Evolutionary conservation across 2,888 invertebrate species (phyloP).

Genomic region (Agapetus fuscipes): DNA sequence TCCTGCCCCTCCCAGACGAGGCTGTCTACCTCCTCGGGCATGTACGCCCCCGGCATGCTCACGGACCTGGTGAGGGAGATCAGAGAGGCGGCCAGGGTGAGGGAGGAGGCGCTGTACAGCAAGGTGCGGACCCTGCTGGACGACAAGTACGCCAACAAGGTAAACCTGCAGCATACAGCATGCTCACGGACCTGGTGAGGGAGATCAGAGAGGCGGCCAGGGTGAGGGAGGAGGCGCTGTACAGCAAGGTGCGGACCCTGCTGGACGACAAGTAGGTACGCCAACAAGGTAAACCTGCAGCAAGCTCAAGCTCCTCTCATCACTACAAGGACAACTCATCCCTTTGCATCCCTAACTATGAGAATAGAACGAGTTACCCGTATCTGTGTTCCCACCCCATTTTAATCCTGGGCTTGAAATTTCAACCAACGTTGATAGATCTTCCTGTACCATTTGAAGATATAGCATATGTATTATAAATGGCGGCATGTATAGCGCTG

Average conservation of each 20-base stretch:
- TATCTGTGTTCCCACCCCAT: no score
- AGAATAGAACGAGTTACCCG: no score
- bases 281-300: conserved; percentile 30
- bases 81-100: conserved; percentile 58
- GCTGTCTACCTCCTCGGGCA: conserved; percentile 24
- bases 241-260: conserved; percentile 49
- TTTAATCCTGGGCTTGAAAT: no score
- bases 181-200: conserved; percentile 60
- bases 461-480: no score
- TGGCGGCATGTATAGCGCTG: no score
- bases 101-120: conserved; percentile 61
- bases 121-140: conserved; percentile 50
- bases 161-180: no score
- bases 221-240: conserved; percentile 61
- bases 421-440: no score
- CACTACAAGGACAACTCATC: no score
- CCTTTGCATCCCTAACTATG: no score
- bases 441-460: no score
- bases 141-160: conserved; percentile 38
- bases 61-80: conserved; percentile 65
- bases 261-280: conserved; percentile 47
- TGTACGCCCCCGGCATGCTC: conserved; percentile 62
- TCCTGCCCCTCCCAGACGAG: conserved; percentile 26
- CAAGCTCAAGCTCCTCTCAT: no score
- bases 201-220: conserved; percentile 66